These are phyloP conservation scores for Xylophagus ater DNA, from an alignment of 2,888 invertebrate genomes.

Conservation along the genomic window DNA sequence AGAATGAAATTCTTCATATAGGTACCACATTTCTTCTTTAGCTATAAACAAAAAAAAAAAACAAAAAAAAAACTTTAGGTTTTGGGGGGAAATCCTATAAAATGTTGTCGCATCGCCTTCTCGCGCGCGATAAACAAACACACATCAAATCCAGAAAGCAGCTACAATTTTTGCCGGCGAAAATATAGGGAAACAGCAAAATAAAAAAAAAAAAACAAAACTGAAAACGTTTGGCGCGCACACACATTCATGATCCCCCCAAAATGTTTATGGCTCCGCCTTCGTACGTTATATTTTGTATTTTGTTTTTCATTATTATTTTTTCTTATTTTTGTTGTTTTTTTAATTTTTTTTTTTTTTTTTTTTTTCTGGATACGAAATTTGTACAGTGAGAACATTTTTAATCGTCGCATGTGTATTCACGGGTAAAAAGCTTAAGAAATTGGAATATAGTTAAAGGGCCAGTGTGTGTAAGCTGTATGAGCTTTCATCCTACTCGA, in stretches of 20 bases:
- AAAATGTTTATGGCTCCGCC: constrained; percentile 16
- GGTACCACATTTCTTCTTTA: too few species aligned
- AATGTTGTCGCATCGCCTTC: constrained; percentile 10
- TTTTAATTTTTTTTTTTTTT: too few species aligned
- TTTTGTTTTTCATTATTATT: too few species aligned
- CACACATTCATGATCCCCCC: constrained; percentile 5
- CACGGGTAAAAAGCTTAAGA: neutral
- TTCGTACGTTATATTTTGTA: constrained; percentile 8
- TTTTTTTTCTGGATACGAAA: too few species aligned
- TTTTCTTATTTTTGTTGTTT: too few species aligned
- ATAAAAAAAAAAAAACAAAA: too few species aligned
- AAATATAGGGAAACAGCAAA: neutral
- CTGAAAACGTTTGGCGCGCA: constrained; percentile 7
- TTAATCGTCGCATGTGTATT: constrained; percentile 14
- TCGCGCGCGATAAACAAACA: constrained; percentile 12
- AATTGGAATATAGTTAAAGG: neutral
- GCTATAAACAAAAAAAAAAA: too few species aligned
- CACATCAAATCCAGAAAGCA: too few species aligned
- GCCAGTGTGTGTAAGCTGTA: neutral
- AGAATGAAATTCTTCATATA: too few species aligned
- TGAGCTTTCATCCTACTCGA: neutral
- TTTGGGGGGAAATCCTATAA: too few species aligned
- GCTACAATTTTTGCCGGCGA: neutral
- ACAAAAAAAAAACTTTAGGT: too few species aligned
- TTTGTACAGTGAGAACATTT: constrained; percentile 9